Conservation (phyloP, 2,113 vertebrate species). For the Ramphastos sulfuratus region DNA sequence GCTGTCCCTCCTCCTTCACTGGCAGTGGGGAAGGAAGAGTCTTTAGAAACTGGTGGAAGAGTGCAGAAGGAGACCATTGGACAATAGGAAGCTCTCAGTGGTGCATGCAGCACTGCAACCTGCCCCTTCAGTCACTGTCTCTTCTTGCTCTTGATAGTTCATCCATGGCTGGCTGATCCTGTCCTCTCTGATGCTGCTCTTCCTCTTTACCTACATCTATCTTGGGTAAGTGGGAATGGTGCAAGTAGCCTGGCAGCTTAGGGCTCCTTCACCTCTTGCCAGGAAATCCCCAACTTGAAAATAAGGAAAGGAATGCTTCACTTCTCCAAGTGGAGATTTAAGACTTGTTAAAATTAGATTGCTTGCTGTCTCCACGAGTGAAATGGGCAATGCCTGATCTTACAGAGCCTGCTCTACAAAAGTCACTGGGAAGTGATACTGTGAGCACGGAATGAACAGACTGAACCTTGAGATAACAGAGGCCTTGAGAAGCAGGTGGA, state of each 20-base stretch:
- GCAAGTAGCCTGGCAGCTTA: background rate
- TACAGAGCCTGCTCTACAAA: background rate
- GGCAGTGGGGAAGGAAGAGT: background rate
- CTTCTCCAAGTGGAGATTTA: background rate
- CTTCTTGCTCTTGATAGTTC: conserved; percentile 78
- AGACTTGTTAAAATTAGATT: background rate
- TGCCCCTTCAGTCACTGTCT: background rate
- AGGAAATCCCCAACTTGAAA: background rate
- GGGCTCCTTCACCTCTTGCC: background rate
- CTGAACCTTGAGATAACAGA: background rate
- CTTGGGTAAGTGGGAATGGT: conserved; percentile 78
- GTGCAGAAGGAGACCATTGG: background rate
- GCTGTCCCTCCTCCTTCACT: background rate
- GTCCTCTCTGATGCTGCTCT: conserved; percentile 95
- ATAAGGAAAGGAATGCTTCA: background rate
- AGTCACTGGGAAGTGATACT: background rate
- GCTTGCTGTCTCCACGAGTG: background rate
- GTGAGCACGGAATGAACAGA: background rate
- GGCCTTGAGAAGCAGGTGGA: background rate
- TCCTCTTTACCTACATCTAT: conserved; percentile 97
- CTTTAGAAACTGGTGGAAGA: background rate
- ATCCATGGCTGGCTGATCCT: conserved; percentile 98
- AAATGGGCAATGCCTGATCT: background rate
- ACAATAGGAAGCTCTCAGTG: background rate
- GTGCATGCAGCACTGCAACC: background rate